Evolutionary conservation across 1,140 invertebrate genomes (phyloP).

Genomic region (Drosophila saltans): DNA sequence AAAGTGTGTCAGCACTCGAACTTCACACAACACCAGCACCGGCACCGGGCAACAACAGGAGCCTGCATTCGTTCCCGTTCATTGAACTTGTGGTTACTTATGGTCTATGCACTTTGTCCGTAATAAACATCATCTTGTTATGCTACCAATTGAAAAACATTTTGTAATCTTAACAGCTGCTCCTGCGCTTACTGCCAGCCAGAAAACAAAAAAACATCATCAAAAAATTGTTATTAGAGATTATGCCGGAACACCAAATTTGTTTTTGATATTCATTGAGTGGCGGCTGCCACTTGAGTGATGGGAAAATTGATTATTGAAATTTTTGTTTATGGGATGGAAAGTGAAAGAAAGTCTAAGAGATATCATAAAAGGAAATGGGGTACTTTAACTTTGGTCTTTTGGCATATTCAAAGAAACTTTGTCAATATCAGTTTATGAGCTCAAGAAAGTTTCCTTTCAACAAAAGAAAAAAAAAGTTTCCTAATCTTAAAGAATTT

Average conservation of each 20-base stretch:
- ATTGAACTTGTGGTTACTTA: slow-evolving; percentile 52
- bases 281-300: slow-evolving; percentile 56
- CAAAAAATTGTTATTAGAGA: slow-evolving; percentile 63
- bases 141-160: slow-evolving; percentile 58
- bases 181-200: slow-evolving; percentile 45
- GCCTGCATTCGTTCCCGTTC: slow-evolving; percentile 46
- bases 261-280: slow-evolving; percentile 38
- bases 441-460: no score
- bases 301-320: slow-evolving; percentile 47
- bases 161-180: slow-evolving; percentile 50
- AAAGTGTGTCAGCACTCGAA: slow-evolving; percentile 75
- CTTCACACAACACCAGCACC: neutral
- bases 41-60: neutral
- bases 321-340: slow-evolving; percentile 29
- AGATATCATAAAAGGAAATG: slow-evolving; percentile 5
- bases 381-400: neutral
- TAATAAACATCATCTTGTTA: slow-evolving; percentile 74
- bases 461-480: neutral
- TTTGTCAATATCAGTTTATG: slow-evolving; percentile 17
- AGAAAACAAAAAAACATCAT: slow-evolving; percentile 37
- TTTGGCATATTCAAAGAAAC: slow-evolving; percentile 5
- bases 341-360: slow-evolving; percentile 4
- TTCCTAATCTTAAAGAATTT: no score
- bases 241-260: slow-evolving; percentile 45
- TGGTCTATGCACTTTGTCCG: slow-evolving; percentile 55